Percentiles rank a stretch among this genome's conserved stretches.
These are phyloP conservation scores for Abscondita cerata DNA, from an alignment of 2,888 invertebrate species.

Conservation along the genomic window DNA sequence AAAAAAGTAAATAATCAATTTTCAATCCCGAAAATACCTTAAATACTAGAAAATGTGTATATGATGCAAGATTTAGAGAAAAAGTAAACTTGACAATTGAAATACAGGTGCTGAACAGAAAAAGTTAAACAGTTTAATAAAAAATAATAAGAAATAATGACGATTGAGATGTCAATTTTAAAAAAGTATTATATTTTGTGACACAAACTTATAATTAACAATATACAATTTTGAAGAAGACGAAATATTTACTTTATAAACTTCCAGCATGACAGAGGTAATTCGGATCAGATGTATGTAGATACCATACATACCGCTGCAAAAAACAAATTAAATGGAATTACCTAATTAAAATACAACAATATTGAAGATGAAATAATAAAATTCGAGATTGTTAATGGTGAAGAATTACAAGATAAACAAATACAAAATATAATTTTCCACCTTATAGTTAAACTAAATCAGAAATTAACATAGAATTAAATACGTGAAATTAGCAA, in stretches of 20 bases:
- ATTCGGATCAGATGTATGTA: background rate
- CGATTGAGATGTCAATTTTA: too few species aligned
- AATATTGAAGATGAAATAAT: background rate
- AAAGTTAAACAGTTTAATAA: background rate
- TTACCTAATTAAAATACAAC: background rate
- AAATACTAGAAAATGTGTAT: constrained; percentile 1
- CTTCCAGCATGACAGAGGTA: background rate
- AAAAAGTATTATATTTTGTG: background rate
- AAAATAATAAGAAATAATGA: constrained; percentile 2
- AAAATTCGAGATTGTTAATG: background rate
- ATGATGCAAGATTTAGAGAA: background rate
- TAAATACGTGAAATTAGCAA: too few species aligned
- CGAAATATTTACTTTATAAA: background rate
- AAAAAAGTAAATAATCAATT: background rate
- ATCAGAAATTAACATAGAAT: too few species aligned
- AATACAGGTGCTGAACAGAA: background rate
- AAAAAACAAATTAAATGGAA: background rate
- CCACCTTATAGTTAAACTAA: background rate
- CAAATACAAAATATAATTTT: background rate
- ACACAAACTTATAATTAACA: background rate
- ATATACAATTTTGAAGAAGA: background rate
- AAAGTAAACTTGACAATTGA: background rate
- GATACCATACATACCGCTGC: constrained; percentile 1
- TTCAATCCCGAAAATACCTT: background rate
- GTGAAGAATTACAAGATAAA: constrained; percentile 1